Base-by-base conservation (phyloP, 2,797 vertebrate species). In the Melanotaenia pygmaea region DNA sequence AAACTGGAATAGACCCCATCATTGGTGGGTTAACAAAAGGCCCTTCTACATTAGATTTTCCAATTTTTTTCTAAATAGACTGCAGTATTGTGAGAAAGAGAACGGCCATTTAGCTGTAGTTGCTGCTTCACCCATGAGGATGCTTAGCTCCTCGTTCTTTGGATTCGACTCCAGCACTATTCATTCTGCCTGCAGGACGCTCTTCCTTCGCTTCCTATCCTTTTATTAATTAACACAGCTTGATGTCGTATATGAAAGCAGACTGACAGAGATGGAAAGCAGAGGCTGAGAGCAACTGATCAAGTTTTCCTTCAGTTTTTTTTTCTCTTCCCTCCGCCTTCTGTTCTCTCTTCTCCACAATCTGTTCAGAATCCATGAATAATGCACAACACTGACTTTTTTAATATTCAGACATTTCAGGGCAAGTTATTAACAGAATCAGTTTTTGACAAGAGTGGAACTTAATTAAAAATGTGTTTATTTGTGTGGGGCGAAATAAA, bases 401-500 rank as follows among this genome's bases (percentile, higher is more conserved):
- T 83, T 74, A 88, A 91, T 91, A 92, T 94, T 91, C 88, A 85
- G 76, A 88, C 81, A 89, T 91, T 91, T 88, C 84, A 77, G 81
- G 84, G 80, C 76, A 82, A 80, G 75, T 86, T 91, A 88, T 90
- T 90, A 92, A 80, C 85, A 76, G 82, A 87, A 88, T 80, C 68
- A 54, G 54, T 86, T 92, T 85, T 86, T 90, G 86, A 93, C 86
- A 79, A 86, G 84, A 91, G 80, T 74, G 10, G 76, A 90, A 90
- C 81, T 88, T 91, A 90, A 93, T 94, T 92, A 92, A 91, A 90
- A 88, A 85, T 85, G 76, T 90, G 88, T 90, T 93, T 91, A 86
- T 91, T 87, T 88, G 77, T 72, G 79, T 54, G 51, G 12, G 54
- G 9, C 2, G 30, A 30, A 30, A 30, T 5, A 45, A 65, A 54